Evolutionary conservation across 2,113 vertebrate species (phyloP).

Genomic region (Pseudorasbora parva): DNA sequence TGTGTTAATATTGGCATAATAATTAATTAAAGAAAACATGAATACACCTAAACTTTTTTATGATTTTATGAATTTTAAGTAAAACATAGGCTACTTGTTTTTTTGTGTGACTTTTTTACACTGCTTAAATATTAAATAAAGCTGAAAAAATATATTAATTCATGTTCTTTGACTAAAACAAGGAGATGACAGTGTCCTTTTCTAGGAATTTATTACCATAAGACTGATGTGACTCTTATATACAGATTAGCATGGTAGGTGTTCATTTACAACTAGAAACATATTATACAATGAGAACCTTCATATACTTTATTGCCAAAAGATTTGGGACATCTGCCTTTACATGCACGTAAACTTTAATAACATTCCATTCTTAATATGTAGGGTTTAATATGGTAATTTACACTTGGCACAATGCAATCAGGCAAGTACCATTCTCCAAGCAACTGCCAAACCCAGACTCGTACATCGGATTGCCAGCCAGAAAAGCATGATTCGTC

Average conservation of each 20-base stretch:
- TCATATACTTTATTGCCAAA: no score
- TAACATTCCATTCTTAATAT: no score
- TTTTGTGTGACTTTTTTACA: neutral
- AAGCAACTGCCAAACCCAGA: no score
- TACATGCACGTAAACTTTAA: no score
- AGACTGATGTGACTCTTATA: neutral
- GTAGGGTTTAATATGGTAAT: no score
- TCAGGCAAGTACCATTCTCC: no score
- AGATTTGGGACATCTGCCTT: no score
- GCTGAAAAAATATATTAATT: neutral
- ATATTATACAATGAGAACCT: neutral
- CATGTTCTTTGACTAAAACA: neutral
- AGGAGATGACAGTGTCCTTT: neutral
- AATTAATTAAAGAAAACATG: neutral
- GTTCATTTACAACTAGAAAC: neutral
- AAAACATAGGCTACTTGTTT: neutral
- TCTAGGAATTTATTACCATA: neutral
- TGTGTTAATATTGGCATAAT: neutral
- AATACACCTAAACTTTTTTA: neutral
- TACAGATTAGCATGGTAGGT: neutral
- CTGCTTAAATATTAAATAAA: slow-evolving; percentile 11
- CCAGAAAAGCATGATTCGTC: no score
- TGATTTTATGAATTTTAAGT: neutral
- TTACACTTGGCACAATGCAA: no score
- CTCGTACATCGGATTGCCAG: no score